These are phyloP conservation scores for Ondatra zibethicus DNA, from an alignment of 2,113 vertebrate genomes.

Conservation along the genomic window DNA sequence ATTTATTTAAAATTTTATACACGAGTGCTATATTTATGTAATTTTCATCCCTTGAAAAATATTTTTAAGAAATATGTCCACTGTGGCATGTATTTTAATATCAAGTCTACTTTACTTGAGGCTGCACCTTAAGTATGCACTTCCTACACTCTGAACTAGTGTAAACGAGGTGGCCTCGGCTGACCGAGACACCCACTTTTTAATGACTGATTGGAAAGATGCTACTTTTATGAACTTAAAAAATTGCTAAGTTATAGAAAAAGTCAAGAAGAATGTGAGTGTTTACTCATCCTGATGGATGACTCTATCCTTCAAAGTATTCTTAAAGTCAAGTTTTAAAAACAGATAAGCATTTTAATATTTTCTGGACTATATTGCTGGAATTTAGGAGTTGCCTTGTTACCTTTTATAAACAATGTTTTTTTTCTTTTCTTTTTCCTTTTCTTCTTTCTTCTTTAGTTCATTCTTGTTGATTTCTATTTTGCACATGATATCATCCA, in stretches of 20 bases:
- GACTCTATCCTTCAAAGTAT: not conserved
- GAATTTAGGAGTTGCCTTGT: not conserved
- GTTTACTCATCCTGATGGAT: not conserved
- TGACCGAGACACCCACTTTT: slow-evolving; percentile 19
- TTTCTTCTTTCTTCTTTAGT: not conserved
- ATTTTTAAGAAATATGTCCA: not conserved
- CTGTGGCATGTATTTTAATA: slow-evolving; percentile 51
- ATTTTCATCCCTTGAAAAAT: not conserved
- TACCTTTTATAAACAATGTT: not conserved
- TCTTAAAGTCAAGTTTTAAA: slow-evolving; percentile 5
- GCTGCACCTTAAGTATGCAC: not conserved
- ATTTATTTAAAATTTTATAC: not conserved
- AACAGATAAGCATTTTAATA: not conserved
- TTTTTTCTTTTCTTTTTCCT: too few species aligned
- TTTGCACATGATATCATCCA: not conserved
- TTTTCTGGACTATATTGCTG: not conserved
- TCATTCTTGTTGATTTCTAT: not conserved
- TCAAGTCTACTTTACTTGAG: not conserved
- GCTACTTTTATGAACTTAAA: slow-evolving; percentile 3
- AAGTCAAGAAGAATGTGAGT: not conserved
- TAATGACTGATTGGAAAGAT: not conserved
- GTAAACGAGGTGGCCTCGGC: not conserved
- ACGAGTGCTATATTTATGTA: not conserved
- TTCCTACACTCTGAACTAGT: not conserved
- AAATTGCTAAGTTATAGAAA: slow-evolving; percentile 31